A percentile compares a stretch with the other conserved stretches of the same genome.
These are phyloP conservation scores for Lasaia peninsularis DNA, from an alignment of 1,140 invertebrate genomes.

Conservation along the genomic window DNA sequence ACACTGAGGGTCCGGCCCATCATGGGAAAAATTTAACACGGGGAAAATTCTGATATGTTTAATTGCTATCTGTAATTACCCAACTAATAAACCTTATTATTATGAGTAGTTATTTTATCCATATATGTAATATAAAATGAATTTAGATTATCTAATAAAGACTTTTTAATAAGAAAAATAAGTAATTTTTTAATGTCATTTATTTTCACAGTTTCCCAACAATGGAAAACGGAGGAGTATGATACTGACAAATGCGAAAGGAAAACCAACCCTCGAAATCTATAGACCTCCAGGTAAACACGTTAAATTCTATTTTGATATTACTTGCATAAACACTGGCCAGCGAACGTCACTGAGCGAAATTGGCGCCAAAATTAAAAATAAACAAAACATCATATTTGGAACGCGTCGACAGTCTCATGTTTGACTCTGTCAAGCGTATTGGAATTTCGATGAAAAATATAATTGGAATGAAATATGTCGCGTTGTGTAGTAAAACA, in stretches of 20 bases:
- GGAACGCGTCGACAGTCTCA: constrained; percentile 66
- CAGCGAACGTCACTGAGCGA: constrained; percentile 47
- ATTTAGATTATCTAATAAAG: no score
- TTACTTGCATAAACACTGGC: constrained; percentile 37
- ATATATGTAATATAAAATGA: no score
- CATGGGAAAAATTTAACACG: no score
- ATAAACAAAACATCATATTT: constrained; percentile 73
- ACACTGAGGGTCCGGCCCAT: no score
- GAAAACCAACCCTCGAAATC: constrained; percentile 90
- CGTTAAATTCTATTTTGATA: constrained; percentile 18
- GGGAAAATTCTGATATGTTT: no score
- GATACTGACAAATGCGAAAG: constrained; percentile 77
- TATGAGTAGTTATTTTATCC: no score
- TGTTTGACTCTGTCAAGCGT: constrained; percentile 59
- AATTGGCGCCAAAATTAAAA: constrained; percentile 74
- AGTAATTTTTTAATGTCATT: not conserved
- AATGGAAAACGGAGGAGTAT: constrained; percentile 78
- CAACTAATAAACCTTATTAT: no score
- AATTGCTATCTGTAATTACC: no score
- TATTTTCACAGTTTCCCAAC: constrained; percentile 65
- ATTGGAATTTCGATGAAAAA: constrained; percentile 37
- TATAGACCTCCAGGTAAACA: constrained; percentile 90
- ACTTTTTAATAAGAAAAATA: no score
- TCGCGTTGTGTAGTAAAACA: constrained; percentile 68
- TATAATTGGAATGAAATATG: constrained; percentile 33